phyloP scores from a whole-genome alignment of 2,797 vertebrate genomes.

The Harpagifer antarcticus region DNA sequence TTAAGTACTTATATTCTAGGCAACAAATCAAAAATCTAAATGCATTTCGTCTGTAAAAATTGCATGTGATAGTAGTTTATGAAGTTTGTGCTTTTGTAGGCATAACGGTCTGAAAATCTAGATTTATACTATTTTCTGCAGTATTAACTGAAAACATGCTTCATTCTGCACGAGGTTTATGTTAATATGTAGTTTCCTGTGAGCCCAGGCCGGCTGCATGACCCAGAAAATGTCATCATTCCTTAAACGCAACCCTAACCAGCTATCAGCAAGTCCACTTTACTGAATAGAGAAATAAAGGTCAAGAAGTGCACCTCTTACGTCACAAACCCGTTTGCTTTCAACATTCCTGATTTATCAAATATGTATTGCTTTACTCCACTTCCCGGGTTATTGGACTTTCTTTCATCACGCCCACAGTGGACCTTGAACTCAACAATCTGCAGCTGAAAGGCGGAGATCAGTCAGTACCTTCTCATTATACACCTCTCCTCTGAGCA shows the following conservation, averaged over 20 bases:
- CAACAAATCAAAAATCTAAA: not conserved
- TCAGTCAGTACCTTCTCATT: conserved; percentile 91
- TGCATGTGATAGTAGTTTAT: not conserved
- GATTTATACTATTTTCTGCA: not conserved
- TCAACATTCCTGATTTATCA: conserved; percentile 29
- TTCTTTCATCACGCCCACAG: conserved; percentile 36
- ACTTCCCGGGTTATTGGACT: conserved; percentile 17
- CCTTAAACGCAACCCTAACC: not conserved
- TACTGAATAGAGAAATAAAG: not conserved
- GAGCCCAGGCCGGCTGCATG: not conserved
- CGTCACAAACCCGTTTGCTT: conserved; percentile 30
- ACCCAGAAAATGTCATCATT: not conserved
- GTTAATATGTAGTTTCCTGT: conserved; percentile 12
- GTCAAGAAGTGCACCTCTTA: conserved; percentile 23
- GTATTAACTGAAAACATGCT: not conserved
- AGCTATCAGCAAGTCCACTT: conserved; percentile 17
- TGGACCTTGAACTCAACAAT: conserved; percentile 57
- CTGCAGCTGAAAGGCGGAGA: conserved; percentile 4
- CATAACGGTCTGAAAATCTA: not conserved
- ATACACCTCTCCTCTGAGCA: conserved; percentile 93
- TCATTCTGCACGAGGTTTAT: conserved; percentile 4
- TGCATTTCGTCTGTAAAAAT: not conserved
- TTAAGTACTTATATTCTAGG: not conserved
- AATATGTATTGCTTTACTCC: conserved; percentile 48
- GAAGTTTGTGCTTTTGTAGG: not conserved